Base-by-base conservation (phyloP, 2,797 vertebrate species). In the Nyctalus aviator region DNA sequence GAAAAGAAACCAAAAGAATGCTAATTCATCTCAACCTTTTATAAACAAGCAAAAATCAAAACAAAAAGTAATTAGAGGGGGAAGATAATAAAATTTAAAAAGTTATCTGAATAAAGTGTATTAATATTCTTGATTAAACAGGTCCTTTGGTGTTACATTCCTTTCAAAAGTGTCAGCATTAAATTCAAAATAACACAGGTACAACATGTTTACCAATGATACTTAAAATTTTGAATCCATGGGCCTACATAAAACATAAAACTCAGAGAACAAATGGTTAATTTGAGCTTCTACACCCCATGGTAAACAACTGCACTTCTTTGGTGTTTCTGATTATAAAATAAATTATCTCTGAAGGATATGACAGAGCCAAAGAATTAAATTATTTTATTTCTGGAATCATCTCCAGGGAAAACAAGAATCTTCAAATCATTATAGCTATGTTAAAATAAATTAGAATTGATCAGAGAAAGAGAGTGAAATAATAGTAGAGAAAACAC, bases 361-460 rank as follows among this genome's bases (percentile, higher is more conserved):
- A 59, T 57, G 14, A 97, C 91, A 96, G 82, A 96, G 37, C 53
- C 35, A 84, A 94, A 97, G 50, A 96, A 97, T 97, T 95, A 97
- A 97, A 96, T 97, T 97, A 96, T 97, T 97, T 96, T 94, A 86
- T 87, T 93, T 96, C 76, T 87, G 95, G 78, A 93, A 96, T 94
- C 72, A 96, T 94, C 93, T 96, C 87, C 77, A 48, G 84, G 85
- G 96, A 95, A 68, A 97, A 97, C 79, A 84, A 90, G 20, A 94
- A 32, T 90, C 86, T 77, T 85, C 96, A 85, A 84, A 97, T 97
- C 83, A 64, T 95, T 97, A 93, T 68, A 96, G 92, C 90, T 92
- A 96, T 89, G 93, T 84, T 96, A 96, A 97, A 98, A 98, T 97
- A 91, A 97, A 97, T 98, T 97, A 96, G 86, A 97, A 98, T 97